Evolutionary conservation across 1,140 invertebrate genomes (phyloP).

Genomic region (Thaumatotibia leucotreta): DNA sequence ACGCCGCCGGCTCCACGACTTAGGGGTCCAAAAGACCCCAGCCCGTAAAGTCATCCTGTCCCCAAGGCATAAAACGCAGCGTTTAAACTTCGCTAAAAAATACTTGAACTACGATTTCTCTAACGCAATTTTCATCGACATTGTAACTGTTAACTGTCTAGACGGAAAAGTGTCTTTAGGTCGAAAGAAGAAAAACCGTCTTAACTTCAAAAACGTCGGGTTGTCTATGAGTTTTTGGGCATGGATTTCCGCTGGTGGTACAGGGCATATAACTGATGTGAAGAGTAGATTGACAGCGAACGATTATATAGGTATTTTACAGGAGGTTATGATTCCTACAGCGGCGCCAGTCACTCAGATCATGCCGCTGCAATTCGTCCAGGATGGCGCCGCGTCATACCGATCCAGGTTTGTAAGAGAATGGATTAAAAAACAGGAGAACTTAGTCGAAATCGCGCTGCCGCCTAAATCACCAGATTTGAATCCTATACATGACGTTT

Average conservation of each 20-base stretch:
- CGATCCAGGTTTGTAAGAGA: neutral
- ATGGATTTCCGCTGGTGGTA: neutral
- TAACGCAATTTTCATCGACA: neutral
- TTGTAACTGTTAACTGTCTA: neutral
- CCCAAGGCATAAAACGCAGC: neutral
- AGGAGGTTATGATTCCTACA: neutral
- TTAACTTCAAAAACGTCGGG: neutral
- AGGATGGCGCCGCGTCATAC: neutral
- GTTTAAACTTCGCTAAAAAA: neutral
- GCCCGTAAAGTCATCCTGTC: neutral
- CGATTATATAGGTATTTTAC: neutral
- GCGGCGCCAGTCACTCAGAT: neutral
- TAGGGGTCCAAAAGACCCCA: neutral
- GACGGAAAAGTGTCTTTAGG: neutral
- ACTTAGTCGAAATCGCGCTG: neutral
- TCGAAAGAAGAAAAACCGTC: neutral
- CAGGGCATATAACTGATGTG: neutral
- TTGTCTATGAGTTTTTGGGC: neutral
- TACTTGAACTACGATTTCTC: neutral
- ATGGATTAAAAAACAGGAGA: neutral
- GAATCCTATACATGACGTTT: neutral
- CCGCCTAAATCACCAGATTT: neutral
- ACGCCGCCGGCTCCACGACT: neutral
- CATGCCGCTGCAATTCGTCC: neutral
- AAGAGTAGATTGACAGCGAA: neutral